A percentile compares a stretch with the other conserved stretches of the same genome.
phyloP scores from a whole-genome alignment of 2,797 vertebrate genomes.

The Dallia pectoralis region DNA sequence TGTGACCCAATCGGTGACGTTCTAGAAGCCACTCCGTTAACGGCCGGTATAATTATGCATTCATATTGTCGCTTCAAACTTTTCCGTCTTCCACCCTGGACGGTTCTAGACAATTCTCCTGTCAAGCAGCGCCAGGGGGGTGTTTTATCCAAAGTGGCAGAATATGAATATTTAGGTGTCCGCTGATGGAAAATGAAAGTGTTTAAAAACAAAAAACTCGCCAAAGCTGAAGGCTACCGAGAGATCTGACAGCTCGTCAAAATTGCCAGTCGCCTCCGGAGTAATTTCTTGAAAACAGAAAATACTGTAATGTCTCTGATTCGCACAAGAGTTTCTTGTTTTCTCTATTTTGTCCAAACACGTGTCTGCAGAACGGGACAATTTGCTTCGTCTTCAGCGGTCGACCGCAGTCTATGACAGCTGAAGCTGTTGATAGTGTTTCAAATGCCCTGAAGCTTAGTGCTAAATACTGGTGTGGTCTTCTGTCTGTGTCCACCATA shows the following conservation, averaged over 20 bases:
- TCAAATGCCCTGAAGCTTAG: constrained; percentile 53
- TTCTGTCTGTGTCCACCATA: constrained; percentile 61
- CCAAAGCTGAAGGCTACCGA: neutral
- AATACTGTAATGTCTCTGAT: constrained; percentile 4
- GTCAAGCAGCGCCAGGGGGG: constrained; percentile 9
- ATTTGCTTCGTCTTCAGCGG: constrained; percentile 30
- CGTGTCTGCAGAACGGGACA: constrained; percentile 23
- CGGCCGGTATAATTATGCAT: constrained; percentile 46
- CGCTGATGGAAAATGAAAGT: neutral
- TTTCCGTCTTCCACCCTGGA: constrained; percentile 28
- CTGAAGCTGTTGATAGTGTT: constrained; percentile 60
- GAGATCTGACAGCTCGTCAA: constrained; percentile 1
- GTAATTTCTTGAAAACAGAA: constrained; percentile 25
- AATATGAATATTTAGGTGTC: constrained; percentile 15
- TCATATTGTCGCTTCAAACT: constrained; percentile 54
- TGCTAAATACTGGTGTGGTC: constrained; percentile 67
- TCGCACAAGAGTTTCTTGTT: neutral
- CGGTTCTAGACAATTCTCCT: constrained; percentile 20
- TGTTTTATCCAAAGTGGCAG: constrained; percentile 7
- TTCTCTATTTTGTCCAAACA: neutral
- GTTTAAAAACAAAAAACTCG: neutral
- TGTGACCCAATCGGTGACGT: constrained; percentile 40
- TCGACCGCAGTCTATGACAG: constrained; percentile 23
- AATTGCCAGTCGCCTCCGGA: constrained; percentile 13
- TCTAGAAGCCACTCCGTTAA: constrained; percentile 45